phyloP scores from a whole-genome alignment of 1,140 invertebrate species.

The Aporrectodea caliginosa region DNA sequence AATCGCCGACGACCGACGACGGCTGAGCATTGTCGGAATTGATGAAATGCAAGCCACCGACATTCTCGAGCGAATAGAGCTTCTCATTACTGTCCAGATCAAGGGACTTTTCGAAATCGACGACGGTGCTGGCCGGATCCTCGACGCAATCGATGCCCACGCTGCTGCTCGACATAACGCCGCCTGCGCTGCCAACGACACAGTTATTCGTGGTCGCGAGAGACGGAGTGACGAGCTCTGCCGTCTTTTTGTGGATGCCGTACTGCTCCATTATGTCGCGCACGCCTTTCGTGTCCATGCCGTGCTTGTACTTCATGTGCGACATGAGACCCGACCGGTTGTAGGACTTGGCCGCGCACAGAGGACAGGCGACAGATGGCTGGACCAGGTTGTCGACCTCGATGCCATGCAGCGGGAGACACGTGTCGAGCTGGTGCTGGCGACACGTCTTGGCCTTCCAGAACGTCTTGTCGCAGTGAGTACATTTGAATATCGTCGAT shows the following conservation, averaged over 20 bases:
- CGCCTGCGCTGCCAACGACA: background rate
- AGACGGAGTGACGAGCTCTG: background rate
- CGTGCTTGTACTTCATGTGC: slow-evolving; percentile 25
- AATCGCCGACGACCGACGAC: background rate
- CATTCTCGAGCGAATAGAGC: background rate
- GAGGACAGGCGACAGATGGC: slow-evolving; percentile 13
- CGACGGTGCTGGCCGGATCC: background rate
- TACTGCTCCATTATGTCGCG: slow-evolving; percentile 19
- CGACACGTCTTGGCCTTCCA: slow-evolving; percentile 20
- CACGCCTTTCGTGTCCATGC: slow-evolving; percentile 13
- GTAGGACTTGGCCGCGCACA: slow-evolving; percentile 7
- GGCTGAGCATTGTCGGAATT: background rate
- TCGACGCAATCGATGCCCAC: background rate
- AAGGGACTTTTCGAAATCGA: background rate
- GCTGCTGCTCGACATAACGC: background rate
- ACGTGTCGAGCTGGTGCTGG: slow-evolving; percentile 15
- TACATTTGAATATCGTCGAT: slow-evolving; percentile 19
- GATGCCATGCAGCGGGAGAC: background rate
- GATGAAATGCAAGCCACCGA: background rate
- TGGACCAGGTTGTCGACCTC: slow-evolving; percentile 5
- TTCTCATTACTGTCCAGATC: background rate
- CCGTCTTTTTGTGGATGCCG: slow-evolving; percentile 6
- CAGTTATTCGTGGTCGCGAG: background rate
- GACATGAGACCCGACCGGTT: slow-evolving; percentile 16
- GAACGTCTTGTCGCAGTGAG: slow-evolving; percentile 8